phyloP scores from a whole-genome alignment of 2,888 invertebrate genomes.

The Agrypnus murinus region DNA sequence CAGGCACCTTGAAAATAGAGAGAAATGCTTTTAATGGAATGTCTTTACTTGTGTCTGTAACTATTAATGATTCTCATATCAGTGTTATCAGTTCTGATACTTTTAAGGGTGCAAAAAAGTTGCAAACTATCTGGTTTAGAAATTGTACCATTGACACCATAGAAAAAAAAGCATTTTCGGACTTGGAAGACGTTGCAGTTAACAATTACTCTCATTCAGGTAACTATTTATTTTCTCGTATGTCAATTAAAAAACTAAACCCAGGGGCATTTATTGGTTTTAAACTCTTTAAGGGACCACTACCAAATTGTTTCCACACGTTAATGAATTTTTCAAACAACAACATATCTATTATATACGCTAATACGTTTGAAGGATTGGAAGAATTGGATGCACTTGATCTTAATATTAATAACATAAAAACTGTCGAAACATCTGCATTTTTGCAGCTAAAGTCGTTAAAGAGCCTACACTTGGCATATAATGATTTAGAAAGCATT shows the following conservation, averaged over 20 bases:
- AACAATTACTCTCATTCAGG: too few species aligned
- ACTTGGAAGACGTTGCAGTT: background rate
- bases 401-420: slow-evolving; percentile 14
- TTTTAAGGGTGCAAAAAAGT: slow-evolving; percentile 14
- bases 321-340: too few species aligned
- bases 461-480: slow-evolving; percentile 66
- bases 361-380: too few species aligned
- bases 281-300: too few species aligned
- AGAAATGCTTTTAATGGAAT: slow-evolving; percentile 25
- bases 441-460: slow-evolving; percentile 55
- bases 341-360: too few species aligned
- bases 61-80: slow-evolving; percentile 20
- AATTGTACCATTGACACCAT: slow-evolving; percentile 29
- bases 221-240: too few species aligned
- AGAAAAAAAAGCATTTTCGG: slow-evolving; percentile 7
- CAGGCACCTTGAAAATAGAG: background rate
- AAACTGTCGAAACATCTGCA: slow-evolving; percentile 10
- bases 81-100: slow-evolving; percentile 13
- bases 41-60: slow-evolving; percentile 5
- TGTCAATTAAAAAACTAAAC: too few species aligned
- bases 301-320: too few species aligned
- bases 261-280: too few species aligned
- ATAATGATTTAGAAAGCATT: slow-evolving; percentile 61
- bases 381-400: background rate
- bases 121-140: background rate